These are phyloP conservation scores for Melanotaenia nigrans DNA, from an alignment of 2,797 vertebrate genomes.

Conservation along the genomic window DNA sequence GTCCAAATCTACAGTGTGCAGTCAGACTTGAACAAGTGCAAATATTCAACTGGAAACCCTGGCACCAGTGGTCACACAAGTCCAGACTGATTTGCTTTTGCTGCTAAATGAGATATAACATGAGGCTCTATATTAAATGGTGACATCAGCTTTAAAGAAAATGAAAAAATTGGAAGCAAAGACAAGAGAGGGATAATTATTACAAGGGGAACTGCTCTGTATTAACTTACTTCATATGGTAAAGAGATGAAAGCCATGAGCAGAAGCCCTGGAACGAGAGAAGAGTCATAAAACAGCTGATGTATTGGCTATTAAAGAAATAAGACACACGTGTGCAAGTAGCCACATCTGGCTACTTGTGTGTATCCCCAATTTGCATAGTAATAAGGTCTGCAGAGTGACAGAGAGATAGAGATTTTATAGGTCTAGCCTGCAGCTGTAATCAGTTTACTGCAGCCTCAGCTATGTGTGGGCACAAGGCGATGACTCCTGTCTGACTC, in stretches of 20 bases:
- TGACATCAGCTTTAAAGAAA: slow-evolving; percentile 75
- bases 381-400: slow-evolving; percentile 57
- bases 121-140: slow-evolving; percentile 60
- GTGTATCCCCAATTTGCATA: slow-evolving; percentile 66
- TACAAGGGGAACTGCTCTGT: slow-evolving; percentile 44
- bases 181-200: slow-evolving; percentile 43
- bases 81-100: slow-evolving; percentile 79
- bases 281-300: slow-evolving; percentile 57
- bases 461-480: slow-evolving; percentile 59
- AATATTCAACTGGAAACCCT: slow-evolving; percentile 66
- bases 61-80: slow-evolving; percentile 66
- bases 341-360: slow-evolving; percentile 61
- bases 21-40: slow-evolving; percentile 67
- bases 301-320: slow-evolving; percentile 51
- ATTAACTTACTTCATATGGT: slow-evolving; percentile 96
- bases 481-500: slow-evolving; percentile 68
- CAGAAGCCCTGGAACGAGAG: slow-evolving; percentile 91
- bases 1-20: slow-evolving; percentile 62
- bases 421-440: slow-evolving; percentile 74
- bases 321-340: slow-evolving; percentile 51
- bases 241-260: slow-evolving; percentile 94
- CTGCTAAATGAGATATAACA: slow-evolving; percentile 78
- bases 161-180: slow-evolving; percentile 47
- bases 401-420: slow-evolving; percentile 66
- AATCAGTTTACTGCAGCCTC: slow-evolving; percentile 71